Evolutionary conservation across 2,113 vertebrate species (phyloP).

Genomic region (Copsychus sechellarum): DNA sequence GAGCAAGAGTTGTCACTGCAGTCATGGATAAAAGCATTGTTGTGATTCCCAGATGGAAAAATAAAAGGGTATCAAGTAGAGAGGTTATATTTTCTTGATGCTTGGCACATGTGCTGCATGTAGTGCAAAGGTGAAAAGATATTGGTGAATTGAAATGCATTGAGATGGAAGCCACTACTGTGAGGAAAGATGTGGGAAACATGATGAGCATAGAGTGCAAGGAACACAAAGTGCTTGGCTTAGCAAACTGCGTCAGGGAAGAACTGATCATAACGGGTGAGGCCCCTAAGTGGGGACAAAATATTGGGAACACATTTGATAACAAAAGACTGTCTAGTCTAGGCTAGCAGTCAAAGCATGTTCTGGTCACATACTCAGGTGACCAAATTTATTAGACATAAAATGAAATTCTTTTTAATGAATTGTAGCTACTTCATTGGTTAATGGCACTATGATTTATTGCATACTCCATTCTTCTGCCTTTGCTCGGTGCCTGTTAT

Average conservation of each 20-base stretch:
- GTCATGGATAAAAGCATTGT: not conserved
- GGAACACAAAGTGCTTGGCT: not conserved
- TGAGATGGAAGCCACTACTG: not conserved
- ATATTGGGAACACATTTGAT: not conserved
- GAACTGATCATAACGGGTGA: accelerated
- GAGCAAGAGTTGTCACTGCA: not conserved
- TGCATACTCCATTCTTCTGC: not conserved
- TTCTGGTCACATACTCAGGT: not conserved
- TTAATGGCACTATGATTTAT: not conserved
- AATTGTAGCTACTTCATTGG: not conserved
- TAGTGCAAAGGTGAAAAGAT: not conserved
- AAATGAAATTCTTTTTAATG: not conserved
- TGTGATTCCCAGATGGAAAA: not conserved
- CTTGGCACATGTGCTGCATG: not conserved
- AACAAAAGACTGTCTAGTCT: not conserved
- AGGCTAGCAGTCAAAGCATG: not conserved
- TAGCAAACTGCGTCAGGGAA: not conserved
- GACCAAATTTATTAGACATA: not conserved
- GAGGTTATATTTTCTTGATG: not conserved
- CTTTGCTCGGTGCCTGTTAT: not conserved
- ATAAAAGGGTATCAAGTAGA: not conserved
- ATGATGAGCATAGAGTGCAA: not conserved
- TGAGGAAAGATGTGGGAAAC: not conserved
- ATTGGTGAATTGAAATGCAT: not conserved
- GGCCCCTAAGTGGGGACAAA: not conserved